Conservation (phyloP, 2,888 invertebrate genomes). For the Drosophila subsilvestris region DNA sequence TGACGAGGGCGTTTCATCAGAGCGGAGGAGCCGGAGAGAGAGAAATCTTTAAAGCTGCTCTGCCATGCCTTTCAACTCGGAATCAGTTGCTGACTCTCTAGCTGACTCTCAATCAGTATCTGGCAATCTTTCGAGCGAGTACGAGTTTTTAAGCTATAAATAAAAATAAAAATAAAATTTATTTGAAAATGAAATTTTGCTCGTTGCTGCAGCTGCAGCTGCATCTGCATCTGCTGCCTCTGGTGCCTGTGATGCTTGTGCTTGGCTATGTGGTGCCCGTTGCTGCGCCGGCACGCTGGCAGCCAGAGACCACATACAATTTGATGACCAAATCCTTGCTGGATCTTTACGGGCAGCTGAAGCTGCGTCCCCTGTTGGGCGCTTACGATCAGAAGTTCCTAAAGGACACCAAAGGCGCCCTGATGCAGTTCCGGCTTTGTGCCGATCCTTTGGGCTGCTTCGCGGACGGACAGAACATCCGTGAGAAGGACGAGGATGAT, state of each 20-base stretch:
- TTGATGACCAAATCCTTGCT: not conserved
- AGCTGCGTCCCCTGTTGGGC: not conserved
- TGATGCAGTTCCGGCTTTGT: not conserved
- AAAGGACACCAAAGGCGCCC: not conserved
- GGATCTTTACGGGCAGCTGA: not conserved
- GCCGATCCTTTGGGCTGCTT: not conserved
- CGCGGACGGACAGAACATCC: not conserved
- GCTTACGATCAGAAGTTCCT: not conserved
- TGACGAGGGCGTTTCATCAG: not conserved
- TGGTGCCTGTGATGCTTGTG: not conserved
- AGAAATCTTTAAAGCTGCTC: not conserved
- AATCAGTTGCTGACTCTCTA: not conserved
- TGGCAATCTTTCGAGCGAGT: not conserved
- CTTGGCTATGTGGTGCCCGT: not conserved
- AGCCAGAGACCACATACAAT: not conserved
- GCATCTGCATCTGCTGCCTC: too few relatives aligned
- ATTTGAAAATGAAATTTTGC: not conserved
- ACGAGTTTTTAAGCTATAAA: too few relatives aligned
- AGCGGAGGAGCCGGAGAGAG: not conserved
- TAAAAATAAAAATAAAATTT: too few relatives aligned
- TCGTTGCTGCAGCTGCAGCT: too few relatives aligned
- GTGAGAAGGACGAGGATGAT: slow-evolving; percentile 7
- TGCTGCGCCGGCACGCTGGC: not conserved
- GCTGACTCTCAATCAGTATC: not conserved
- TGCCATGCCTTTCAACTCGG: not conserved